phyloP scores from a whole-genome alignment of 2,797 vertebrate species.

The Muraenolepis orangiensis region DNA sequence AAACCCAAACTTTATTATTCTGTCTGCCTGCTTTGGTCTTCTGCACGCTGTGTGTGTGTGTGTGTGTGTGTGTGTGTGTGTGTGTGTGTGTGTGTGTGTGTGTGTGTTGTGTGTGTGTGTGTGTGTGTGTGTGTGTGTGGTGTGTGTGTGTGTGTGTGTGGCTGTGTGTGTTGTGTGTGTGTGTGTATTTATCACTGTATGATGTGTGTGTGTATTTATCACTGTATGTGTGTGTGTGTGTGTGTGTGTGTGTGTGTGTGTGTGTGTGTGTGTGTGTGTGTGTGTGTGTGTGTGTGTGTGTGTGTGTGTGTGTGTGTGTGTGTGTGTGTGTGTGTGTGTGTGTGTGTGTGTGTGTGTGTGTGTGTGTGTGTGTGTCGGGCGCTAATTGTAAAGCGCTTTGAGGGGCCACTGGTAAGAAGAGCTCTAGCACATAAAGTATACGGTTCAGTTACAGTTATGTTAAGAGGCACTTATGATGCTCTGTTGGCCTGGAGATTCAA shows the following conservation, averaged over 20 bases:
- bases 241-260: neutral
- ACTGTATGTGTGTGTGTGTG: neutral
- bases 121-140: neutral
- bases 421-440: no score
- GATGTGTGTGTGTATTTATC: no score
- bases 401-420: no score
- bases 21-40: no score
- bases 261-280: no score
- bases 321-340: neutral
- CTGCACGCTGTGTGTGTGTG: no score
- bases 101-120: no score
- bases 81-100: neutral
- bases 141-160: neutral
- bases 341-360: neutral
- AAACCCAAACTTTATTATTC: slow-evolving; percentile 34
- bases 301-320: no score
- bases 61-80: neutral
- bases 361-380: neutral
- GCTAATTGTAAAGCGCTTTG: neutral
- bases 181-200: no score
- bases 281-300: neutral
- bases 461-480: neutral
- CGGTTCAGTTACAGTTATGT: no score
- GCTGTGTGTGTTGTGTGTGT: neutral
- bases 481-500: slow-evolving; percentile 15